Evolutionary conservation across 2,113 vertebrate species (phyloP).

Genomic region (Ailurus styani): DNA sequence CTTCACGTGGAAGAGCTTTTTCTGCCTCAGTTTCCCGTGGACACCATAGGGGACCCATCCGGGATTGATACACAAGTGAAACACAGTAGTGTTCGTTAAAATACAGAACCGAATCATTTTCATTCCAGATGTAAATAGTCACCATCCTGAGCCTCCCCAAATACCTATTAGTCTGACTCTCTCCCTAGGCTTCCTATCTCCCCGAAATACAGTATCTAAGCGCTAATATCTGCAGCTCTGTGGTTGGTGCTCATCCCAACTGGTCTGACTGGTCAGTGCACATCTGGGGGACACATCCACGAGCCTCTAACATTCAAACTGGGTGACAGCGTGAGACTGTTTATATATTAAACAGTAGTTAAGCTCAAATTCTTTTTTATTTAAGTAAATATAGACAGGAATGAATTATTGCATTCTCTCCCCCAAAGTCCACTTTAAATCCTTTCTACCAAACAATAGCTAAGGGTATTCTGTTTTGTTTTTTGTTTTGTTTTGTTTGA

Average conservation of each 20-base stretch:
- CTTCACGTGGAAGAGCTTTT: background rate
- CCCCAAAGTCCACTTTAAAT: background rate
- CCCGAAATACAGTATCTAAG: background rate
- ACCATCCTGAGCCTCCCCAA: background rate
- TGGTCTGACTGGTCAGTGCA: background rate
- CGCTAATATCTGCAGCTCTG: too few relatives aligned
- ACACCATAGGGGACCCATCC: background rate
- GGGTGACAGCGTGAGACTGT: background rate
- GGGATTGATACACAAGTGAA: background rate
- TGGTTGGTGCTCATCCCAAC: background rate
- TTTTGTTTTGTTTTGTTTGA: background rate
- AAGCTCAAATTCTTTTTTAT: background rate
- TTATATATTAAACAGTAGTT: background rate
- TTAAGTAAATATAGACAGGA: background rate
- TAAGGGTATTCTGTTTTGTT: background rate
- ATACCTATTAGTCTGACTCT: too few relatives aligned
- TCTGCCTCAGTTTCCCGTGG: background rate
- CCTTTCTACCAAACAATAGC: background rate
- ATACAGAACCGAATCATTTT: background rate
- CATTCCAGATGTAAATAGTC: background rate
- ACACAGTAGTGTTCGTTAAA: background rate
- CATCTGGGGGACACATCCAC: accelerated
- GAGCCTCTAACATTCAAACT: background rate
- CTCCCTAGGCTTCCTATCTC: background rate
- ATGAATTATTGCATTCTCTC: background rate